Base-by-base conservation (phyloP, 2,113 vertebrate species). In the Scolopax mira region DNA sequence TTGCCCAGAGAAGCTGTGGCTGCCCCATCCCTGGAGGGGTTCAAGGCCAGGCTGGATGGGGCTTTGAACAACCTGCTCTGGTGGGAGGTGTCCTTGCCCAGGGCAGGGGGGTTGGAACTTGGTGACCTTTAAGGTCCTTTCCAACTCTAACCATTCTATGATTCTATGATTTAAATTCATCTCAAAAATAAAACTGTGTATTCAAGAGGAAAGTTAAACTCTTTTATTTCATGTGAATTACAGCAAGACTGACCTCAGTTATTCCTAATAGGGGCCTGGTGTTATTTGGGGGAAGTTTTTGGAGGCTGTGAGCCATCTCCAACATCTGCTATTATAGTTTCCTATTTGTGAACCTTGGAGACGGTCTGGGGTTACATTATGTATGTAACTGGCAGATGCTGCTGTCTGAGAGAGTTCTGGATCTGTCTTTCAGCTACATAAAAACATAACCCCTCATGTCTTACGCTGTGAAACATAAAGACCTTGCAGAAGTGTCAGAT, bases 381-480 rank as follows among this genome's bases (percentile, higher is more conserved):
- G 31, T 21, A 3, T 3, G 19, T 49, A 62, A 46, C 55, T 84
- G 73, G 33, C 69, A 81, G 70, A 17, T 0, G 4, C 28, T 75
- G 54, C 70, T 72, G 25, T n/a, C 64, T 79, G 62, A 42, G n/a
- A 16, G 44, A 4, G 35, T 18, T 75, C 58, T 62, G 79, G 37
- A 23, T 85, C 58, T 80, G 62, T 30, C 74, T n/a, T 24, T 62
- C 31, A 65, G 54, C 55, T 44, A 3, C 22, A 2, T 30, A 5
- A 52, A 70, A 55, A 22, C 4, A 2, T 24, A 80, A n/a, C 42
- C 0, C 1, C 51, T 46, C 8, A 0, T 21, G 4, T 18, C 46
- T 66, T 52, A 8, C 4, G 11, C 64, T 37, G 0, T 62, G 69
- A 55, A 83, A 30, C 3, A 1, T 2, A 18, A 58, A 54, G 41